Evolutionary conservation across 2,888 invertebrate genomes (phyloP).

Genomic region (Apotomis capreana): DNA sequence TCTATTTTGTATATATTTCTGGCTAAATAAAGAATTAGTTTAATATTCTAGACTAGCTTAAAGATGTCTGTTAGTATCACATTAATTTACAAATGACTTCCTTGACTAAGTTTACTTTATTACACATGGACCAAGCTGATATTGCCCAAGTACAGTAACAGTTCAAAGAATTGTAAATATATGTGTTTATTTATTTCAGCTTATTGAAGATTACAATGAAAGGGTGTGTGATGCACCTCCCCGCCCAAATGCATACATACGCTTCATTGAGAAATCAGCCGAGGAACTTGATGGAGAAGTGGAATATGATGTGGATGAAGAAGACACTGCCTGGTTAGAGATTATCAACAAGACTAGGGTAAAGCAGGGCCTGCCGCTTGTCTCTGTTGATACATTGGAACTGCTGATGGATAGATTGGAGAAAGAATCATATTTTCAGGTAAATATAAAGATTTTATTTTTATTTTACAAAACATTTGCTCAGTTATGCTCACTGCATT

Average conservation of each 20-base stretch:
- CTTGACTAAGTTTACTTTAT: too few relatives aligned
- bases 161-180: too few relatives aligned
- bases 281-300: conserved; percentile 97
- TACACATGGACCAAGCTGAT: too few relatives aligned
- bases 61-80: too few relatives aligned
- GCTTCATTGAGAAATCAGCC: conserved; percentile 96
- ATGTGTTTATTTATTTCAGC: conserved; percentile 50
- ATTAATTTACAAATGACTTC: too few relatives aligned
- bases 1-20: too few relatives aligned
- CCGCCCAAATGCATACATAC: conserved; percentile 94
- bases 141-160: too few relatives aligned
- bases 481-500: too few relatives aligned
- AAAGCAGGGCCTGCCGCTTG: conserved; percentile 87
- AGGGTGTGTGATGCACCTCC: conserved; percentile 92
- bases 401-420: conserved; percentile 98
- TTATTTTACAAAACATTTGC: too few relatives aligned
- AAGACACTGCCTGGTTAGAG: conserved; percentile 97
- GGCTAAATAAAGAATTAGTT: too few relatives aligned
- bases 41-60: too few relatives aligned
- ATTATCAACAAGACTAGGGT: conserved; percentile 93
- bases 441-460: conserved; percentile 50
- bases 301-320: conserved; percentile 99
- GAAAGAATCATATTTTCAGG: conserved; percentile 98
- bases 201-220: conserved; percentile 88
- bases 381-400: conserved; percentile 96